These are phyloP conservation scores for Hoplostethus mediterraneus DNA, from an alignment of 2,797 vertebrate genomes.

Conservation along the genomic window DNA sequence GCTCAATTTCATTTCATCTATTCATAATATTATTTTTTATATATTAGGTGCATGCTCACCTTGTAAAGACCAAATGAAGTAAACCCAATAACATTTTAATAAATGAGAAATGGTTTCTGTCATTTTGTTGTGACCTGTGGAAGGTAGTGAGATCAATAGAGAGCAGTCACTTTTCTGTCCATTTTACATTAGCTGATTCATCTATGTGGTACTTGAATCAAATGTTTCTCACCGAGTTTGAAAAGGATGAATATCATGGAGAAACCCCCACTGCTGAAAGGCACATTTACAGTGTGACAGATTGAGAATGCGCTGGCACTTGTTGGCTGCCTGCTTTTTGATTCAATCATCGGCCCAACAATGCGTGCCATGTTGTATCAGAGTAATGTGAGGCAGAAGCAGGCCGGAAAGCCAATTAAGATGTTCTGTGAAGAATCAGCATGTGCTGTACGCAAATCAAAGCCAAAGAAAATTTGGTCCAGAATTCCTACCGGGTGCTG, in stretches of 20 bases:
- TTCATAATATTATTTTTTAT: too few species aligned
- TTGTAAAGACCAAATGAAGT: neutral
- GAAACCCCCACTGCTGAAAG: neutral
- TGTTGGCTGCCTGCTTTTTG: neutral
- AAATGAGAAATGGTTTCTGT: too few species aligned
- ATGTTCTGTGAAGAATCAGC: neutral
- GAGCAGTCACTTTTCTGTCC: too few species aligned
- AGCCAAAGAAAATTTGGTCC: neutral
- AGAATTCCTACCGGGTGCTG: neutral
- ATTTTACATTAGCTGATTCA: too few species aligned
- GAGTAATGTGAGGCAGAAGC: conserved; percentile 13
- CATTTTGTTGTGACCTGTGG: neutral
- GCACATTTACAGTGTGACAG: neutral
- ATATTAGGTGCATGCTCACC: too few species aligned
- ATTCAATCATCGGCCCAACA: neutral
- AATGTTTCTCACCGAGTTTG: neutral
- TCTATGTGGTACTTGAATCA: too few species aligned
- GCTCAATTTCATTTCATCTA: too few species aligned
- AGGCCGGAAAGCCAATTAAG: conserved; percentile 1
- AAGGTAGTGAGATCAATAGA: neutral
- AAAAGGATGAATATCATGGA: neutral
- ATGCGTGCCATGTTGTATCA: neutral
- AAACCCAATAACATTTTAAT: neutral
- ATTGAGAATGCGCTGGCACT: neutral
- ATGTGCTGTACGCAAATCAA: neutral